Percentiles rank a stretch among this genome's conserved stretches.
Conservation (phyloP, 2,888 invertebrate genomes). For the Myopa tessellatipennis region DNA sequence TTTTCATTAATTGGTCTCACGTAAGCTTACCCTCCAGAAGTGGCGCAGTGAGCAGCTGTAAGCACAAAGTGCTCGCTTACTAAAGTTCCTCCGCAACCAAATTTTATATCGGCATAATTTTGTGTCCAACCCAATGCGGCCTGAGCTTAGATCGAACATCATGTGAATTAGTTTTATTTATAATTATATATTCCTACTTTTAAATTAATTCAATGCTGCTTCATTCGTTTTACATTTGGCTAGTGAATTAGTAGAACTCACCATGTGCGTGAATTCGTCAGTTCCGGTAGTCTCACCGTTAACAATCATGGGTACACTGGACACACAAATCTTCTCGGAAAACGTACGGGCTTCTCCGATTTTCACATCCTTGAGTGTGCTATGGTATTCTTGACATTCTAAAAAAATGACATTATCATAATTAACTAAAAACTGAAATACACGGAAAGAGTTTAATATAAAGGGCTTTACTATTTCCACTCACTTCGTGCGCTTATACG, state of each 20-base stretch:
- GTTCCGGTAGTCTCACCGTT: conserved; percentile 69
- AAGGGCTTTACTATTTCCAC: conserved; percentile 31
- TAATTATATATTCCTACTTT: background rate
- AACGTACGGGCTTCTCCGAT: conserved; percentile 52
- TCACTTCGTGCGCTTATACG: conserved; percentile 63
- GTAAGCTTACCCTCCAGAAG: conserved; percentile 55
- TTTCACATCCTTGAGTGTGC: conserved; percentile 56
- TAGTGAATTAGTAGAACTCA: conserved; percentile 49
- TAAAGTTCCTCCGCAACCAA: conserved; percentile 64
- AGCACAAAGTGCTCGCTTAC: conserved; percentile 57
- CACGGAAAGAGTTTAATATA: background rate
- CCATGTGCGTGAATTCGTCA: conserved; percentile 73
- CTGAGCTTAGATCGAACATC: conserved; percentile 41
- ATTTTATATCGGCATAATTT: conserved; percentile 54
- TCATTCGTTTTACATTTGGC: too few relatives aligned
- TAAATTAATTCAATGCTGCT: too few relatives aligned
- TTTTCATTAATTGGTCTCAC: background rate
- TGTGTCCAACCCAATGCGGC: conserved; percentile 66
- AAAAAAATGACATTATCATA: conserved; percentile 1
- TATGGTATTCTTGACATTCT: conserved; percentile 72
- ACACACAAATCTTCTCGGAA: conserved; percentile 60
- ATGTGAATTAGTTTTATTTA: background rate
- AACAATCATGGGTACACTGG: conserved; percentile 70
- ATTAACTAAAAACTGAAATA: too few relatives aligned
- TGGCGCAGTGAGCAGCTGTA: conserved; percentile 62